Percentiles rank a stretch among this genome's conserved stretches.
These are phyloP conservation scores for Rhinichthys osculus DNA, from an alignment of 2,797 vertebrate species.

Conservation along the genomic window DNA sequence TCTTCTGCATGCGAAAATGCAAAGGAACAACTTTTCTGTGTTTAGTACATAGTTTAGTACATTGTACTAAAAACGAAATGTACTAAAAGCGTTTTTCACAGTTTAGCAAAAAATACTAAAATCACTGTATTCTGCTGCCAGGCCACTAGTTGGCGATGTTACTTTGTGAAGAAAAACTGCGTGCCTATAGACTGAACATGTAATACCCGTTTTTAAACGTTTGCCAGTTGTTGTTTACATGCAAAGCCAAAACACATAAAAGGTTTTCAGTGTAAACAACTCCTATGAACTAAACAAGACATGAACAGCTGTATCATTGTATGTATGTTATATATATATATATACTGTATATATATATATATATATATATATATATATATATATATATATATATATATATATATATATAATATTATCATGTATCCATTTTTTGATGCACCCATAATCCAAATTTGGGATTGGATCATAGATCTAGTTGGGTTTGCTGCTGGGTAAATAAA, in stretches of 20 bases:
- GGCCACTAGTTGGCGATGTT: not conserved
- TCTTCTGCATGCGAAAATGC: no score
- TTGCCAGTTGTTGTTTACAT: no score
- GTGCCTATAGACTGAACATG: no score
- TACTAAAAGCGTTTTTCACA: not conserved
- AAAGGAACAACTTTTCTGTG: no score
- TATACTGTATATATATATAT: no score
- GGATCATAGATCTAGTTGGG: not conserved
- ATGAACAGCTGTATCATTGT: not conserved
- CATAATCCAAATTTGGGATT: not conserved
- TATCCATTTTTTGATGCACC: not conserved
- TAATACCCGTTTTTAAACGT: no score
- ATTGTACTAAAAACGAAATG: not conserved
- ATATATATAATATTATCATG: no score
- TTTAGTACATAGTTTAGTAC: no score
- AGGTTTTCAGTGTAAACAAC: no score
- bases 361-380: no score
- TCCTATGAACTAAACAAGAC: not conserved
- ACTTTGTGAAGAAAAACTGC: not conserved
- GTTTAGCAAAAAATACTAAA: not conserved
- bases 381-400: no score
- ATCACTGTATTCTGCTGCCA: not conserved
- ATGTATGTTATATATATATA: no score
- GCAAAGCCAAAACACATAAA: not conserved
- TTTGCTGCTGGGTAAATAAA: not conserved